Evolutionary conservation across 1,140 invertebrate species (phyloP), one percentile per base, ranked within the genome.

Genomic region (Lasaia peninsularis): DNA sequence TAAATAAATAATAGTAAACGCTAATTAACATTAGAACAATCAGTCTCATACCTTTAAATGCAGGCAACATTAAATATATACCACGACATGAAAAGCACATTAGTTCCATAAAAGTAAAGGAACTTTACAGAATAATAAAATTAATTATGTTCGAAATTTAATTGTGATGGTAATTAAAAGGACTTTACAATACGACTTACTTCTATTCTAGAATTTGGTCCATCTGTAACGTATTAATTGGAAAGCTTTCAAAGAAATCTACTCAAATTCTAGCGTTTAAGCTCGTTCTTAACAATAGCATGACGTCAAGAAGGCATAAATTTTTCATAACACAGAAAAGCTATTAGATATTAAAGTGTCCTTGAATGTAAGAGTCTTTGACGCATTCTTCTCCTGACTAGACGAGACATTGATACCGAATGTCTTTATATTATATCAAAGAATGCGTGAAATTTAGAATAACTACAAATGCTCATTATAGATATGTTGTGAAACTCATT

Each of bases 151-250:
- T 28, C 18, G 6, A 33, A 5, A 50, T 21, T 11, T 31, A 31
- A 18, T 14, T 18, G 35, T 21, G 33, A 37, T 11, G 12, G 44
- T 20, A 32, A 52, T 67, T 28, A 73, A 21, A 11, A 28, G 37
- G 28, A 40, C 33, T 68, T 54, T 70, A 65, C 54, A 67, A 69
- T 67, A 71, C 53, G 63, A 71, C 71, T 77, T 80, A 81, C 67
- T 61, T 64, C 73, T 85, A 80, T 67, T 72, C 75, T 81, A 82
- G 64, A 72, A 78, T 62, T 82, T 85, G 81, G 81, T 85, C 81
- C 81, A 62, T 77, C 77, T 71, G 75, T 73, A 73, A 74, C 71
- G 71, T 71, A 68, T 75, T 67, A 69, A 58, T 69, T 70, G 55
- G 59, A 57, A 80, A 69, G 64, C 69, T 24, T 60, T 67, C 33